These are phyloP conservation scores for Platyscapa corneri DNA, from an alignment of 1,140 invertebrate species.

Conservation along the genomic window DNA sequence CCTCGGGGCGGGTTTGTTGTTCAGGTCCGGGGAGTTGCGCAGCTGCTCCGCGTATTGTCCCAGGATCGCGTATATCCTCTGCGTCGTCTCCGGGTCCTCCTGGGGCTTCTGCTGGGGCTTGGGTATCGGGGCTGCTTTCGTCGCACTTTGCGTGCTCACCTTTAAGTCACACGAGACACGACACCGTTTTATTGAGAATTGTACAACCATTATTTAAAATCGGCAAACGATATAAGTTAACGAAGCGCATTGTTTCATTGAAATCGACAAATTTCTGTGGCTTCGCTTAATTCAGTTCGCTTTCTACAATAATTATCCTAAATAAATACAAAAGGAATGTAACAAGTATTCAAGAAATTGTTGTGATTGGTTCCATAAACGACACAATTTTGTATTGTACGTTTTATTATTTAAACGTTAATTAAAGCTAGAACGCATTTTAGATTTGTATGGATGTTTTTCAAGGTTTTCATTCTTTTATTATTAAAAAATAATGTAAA, in stretches of 20 bases:
- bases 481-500: too few species aligned
- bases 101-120: conserved; percentile 84
- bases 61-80: conserved; percentile 86
- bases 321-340: neutral
- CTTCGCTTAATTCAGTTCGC: too few species aligned
- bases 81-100: conserved; percentile 87
- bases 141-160: conserved; percentile 74
- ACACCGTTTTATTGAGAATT: too few species aligned
- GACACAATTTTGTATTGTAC: too few species aligned
- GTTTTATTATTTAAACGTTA: too few species aligned
- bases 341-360: neutral
- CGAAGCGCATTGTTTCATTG: too few species aligned
- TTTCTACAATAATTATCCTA: neutral
- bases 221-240: too few species aligned
- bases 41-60: conserved; percentile 88
- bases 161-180: neutral
- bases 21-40: conserved; percentile 84
- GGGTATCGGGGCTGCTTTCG: conserved; percentile 80
- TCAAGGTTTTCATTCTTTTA: too few species aligned
- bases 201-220: too few species aligned
- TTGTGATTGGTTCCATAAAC: neutral
- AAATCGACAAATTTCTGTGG: too few species aligned
- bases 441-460: too few species aligned
- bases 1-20: conserved; percentile 86
- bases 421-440: too few species aligned